These are phyloP conservation scores for Harpagus bidentatus DNA, from an alignment of 2,113 vertebrate genomes.

Conservation along the genomic window DNA sequence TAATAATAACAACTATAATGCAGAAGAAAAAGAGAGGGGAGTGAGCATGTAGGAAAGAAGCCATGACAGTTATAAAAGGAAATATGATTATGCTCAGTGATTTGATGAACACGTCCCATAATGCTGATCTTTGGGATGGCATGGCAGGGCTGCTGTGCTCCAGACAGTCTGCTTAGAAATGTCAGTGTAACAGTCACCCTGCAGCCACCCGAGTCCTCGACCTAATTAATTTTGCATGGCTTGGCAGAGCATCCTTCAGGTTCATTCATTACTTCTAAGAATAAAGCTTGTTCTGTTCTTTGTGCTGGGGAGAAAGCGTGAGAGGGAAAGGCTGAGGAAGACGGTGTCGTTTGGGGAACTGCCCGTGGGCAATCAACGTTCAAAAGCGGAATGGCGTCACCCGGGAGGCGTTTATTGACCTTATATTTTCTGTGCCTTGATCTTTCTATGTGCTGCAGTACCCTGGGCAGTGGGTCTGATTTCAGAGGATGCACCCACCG, in stretches of 20 bases:
- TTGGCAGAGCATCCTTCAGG: background rate
- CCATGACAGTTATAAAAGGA: background rate
- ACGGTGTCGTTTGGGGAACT: background rate
- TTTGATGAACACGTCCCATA: background rate
- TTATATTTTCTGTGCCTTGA: background rate
- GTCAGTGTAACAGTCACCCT: constrained; percentile 3
- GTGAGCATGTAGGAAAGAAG: background rate
- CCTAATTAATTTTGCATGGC: constrained; percentile 43
- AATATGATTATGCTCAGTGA: background rate
- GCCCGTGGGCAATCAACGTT: background rate
- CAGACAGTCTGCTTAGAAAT: background rate
- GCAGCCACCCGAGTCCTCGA: background rate
- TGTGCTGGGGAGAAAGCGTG: background rate
- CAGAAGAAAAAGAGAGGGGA: background rate
- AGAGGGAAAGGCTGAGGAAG: background rate
- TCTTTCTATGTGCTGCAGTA: background rate
- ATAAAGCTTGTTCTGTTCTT: background rate
- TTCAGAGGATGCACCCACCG: background rate
- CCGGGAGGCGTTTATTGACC: background rate
- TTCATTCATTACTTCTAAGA: constrained; percentile 29
- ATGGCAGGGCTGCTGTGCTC: background rate
- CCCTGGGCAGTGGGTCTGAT: background rate
- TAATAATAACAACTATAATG: constrained; percentile 31
- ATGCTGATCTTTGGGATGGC: background rate
- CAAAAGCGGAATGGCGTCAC: background rate